Conservation (phyloP, 2,888 invertebrate species). For the Chromoteleia sp. region DNA sequence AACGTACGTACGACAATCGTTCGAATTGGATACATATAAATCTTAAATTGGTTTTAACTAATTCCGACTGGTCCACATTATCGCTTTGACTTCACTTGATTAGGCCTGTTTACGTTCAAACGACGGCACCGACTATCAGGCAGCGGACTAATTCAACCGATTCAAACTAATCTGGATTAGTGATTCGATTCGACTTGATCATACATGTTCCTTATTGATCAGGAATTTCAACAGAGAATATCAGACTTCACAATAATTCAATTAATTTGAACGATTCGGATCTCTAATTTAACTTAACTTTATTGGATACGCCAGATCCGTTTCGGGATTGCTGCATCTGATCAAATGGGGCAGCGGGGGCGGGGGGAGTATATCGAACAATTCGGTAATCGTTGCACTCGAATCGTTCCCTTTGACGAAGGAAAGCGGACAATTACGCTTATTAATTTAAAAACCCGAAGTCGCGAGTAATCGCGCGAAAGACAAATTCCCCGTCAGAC, state of each 20-base stretch:
- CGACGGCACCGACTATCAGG: constrained; percentile 33
- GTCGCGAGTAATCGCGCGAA: background rate
- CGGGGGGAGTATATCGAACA: background rate
- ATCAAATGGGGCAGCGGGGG: background rate
- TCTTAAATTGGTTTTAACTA: constrained; percentile 36
- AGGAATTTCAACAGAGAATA: constrained; percentile 41
- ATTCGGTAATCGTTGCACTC: constrained; percentile 8
- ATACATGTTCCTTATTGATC: constrained; percentile 49
- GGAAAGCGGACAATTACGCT: too few species aligned
- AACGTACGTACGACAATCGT: too few species aligned
- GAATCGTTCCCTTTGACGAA: constrained; percentile 3
- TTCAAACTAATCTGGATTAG: constrained; percentile 56
- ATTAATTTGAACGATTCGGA: constrained; percentile 50
- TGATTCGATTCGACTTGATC: constrained; percentile 60
- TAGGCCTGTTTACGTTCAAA: constrained; percentile 62
- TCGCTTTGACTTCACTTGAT: constrained; percentile 61
- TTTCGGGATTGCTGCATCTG: constrained; percentile 9
- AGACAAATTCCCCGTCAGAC: constrained; percentile 9
- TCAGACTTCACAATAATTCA: constrained; percentile 54
- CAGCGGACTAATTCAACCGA: constrained; percentile 39
- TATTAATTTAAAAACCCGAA: background rate
- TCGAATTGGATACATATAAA: too few species aligned
- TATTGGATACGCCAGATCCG: constrained; percentile 31
- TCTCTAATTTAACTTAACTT: constrained; percentile 56
- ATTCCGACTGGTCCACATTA: constrained; percentile 41